Conservation (phyloP, 2,797 vertebrate species). For the Chaetodon trifasciatus region DNA sequence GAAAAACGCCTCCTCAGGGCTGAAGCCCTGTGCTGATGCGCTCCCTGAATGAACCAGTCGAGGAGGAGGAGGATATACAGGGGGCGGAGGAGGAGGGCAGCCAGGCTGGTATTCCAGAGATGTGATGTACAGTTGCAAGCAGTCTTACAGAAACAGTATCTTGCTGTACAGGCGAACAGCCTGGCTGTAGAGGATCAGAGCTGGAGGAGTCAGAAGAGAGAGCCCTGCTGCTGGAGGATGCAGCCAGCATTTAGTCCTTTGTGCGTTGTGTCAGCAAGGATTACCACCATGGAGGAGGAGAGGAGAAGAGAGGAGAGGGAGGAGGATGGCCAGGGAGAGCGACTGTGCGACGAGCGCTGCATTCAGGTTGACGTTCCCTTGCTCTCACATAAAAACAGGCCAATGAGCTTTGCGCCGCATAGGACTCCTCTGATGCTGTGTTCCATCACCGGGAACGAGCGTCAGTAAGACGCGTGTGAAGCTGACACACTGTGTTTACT, state of each 20-base stretch:
- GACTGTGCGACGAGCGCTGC: conserved; percentile 55
- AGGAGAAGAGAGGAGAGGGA: conserved; percentile 49
- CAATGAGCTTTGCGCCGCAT: conserved; percentile 44
- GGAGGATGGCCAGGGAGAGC: conserved; percentile 62
- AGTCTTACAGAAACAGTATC: conserved; percentile 58
- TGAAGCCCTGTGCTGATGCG: conserved; percentile 55
- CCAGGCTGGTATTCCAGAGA: conserved; percentile 64
- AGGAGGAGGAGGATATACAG: conserved; percentile 37
- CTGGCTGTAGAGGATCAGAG: conserved; percentile 50
- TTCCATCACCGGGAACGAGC: conserved; percentile 54
- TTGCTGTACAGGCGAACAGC: conserved; percentile 39
- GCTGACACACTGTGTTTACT: conserved; percentile 51
- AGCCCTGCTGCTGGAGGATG: conserved; percentile 66
- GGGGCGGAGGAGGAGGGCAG: conserved; percentile 51
- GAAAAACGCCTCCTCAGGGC: conserved; percentile 49
- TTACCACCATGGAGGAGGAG: conserved; percentile 73
- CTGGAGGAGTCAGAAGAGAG: conserved; percentile 50
- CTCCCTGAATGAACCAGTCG: conserved; percentile 68
- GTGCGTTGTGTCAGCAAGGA: conserved; percentile 84
- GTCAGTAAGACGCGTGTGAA: conserved; percentile 45
- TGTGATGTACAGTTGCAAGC: conserved; percentile 52
- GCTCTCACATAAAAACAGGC: conserved; percentile 56
- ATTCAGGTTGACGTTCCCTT: conserved; percentile 64
- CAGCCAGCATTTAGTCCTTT: conserved; percentile 78
- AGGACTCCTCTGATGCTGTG: conserved; percentile 60